Conservation (phyloP, 2,113 vertebrate species). For the Camelus dromedarius region DNA sequence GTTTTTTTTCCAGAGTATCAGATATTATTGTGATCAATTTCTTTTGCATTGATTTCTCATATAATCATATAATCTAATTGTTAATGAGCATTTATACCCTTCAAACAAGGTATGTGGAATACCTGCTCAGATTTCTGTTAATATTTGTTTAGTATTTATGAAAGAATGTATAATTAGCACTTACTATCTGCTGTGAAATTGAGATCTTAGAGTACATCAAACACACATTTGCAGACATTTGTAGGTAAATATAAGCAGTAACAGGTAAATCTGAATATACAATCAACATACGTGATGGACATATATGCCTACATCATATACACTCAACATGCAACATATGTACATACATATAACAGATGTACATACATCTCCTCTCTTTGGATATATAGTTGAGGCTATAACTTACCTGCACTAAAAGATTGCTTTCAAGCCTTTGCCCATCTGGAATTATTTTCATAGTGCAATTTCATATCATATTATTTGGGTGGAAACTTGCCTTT, state of each 20-base stretch:
- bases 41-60: slow-evolving; percentile 35
- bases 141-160: slow-evolving; percentile 22
- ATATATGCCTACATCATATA: not conserved
- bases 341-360: too few relatives aligned
- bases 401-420: not conserved
- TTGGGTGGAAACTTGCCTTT: slow-evolving; percentile 75
- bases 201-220: slow-evolving; percentile 8
- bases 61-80: not conserved
- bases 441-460: slow-evolving; percentile 75
- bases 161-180: not conserved
- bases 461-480: slow-evolving; percentile 69
- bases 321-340: not conserved
- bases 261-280: not conserved
- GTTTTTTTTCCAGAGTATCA: not conserved
- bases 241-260: not conserved
- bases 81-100: not conserved
- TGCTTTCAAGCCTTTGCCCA: slow-evolving; percentile 64
- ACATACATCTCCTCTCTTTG: not conserved
- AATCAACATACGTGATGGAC: not conserved
- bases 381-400: not conserved
- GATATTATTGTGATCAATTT: not conserved
- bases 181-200: slow-evolving; percentile 19
- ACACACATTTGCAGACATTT: not conserved
- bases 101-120: slow-evolving; percentile 20
- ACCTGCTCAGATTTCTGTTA: not conserved